Evolutionary conservation across 2,888 invertebrate genomes (phyloP), one percentile per base, ranked within the genome.

Genomic region (Liopterus haemorrhoidalis): DNA sequence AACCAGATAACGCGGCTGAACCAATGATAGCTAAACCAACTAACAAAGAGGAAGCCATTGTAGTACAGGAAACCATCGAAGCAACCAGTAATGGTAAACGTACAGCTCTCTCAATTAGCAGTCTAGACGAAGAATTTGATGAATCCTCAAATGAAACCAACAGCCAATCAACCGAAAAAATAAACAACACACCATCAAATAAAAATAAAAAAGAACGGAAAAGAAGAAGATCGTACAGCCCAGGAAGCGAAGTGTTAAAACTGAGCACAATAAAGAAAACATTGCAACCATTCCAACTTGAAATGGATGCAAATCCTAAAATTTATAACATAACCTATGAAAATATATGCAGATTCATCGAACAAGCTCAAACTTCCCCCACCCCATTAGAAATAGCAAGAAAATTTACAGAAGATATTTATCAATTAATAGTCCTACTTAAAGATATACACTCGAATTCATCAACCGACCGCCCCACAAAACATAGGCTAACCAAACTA

Each of bases 401-500:
- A n/a, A n/a, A n/a, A n/a, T n/a, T n/a, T n/a, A n/a, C n/a, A n/a
- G n/a, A n/a, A n/a, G 22, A 46, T 21, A 3, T 42, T 6, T 4
- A 19, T 6, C 15, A 14, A 15, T 14, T 41, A n/a, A 32, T 33
- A 4, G 30, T 12, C 9, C 30, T 41, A 32, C 33, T 41, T 9
- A 30, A 16, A 9, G 39, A 41, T 4, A 30, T 40, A 1, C 38
- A 44, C 15, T 14, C 35, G 1, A n/a, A n/a, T n/a, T 18, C 24
- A 5, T 24, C 37, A 5, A 32, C 21, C 14, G 37, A 47, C 18
- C 30, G 25, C 3, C 19, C 12, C 16, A 38, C 41, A 1, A 49
- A 48, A 32, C 16, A 2, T 6, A 36, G 12, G 32, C 44, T 46
- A 22, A 48, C 47, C 4, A 28, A 5, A 32, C 6, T 49, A 35